Percentiles rank a stretch among this genome's conserved stretches.
Evolutionary conservation across 1,140 invertebrate species (phyloP).

Genomic region (Physella acuta): DNA sequence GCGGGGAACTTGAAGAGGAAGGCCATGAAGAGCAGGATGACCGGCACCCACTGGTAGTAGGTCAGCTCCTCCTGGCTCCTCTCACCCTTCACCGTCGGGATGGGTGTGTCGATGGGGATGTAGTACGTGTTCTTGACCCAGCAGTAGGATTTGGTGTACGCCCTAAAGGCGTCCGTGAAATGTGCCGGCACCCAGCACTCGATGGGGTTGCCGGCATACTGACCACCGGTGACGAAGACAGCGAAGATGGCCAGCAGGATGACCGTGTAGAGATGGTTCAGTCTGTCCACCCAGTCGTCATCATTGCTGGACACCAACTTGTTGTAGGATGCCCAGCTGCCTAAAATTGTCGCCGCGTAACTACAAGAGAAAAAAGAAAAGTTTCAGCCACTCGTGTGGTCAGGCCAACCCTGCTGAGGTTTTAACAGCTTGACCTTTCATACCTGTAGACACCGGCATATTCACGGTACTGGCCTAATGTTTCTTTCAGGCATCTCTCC

Average conservation of each 20-base stretch:
- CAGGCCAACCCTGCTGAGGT: too few species aligned
- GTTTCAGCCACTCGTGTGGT: too few species aligned
- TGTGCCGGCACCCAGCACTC: constrained; percentile 61
- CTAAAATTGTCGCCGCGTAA: constrained; percentile 47
- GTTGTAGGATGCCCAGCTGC: constrained; percentile 49
- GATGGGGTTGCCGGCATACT: constrained; percentile 80
- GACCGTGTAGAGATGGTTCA: constrained; percentile 53
- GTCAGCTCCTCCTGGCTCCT: constrained; percentile 47
- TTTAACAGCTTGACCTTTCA: too few species aligned
- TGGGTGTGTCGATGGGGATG: constrained; percentile 53
- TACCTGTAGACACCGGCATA: too few species aligned
- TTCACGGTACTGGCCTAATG: too few species aligned
- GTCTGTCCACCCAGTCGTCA: constrained; percentile 52
- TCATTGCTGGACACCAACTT: constrained; percentile 54
- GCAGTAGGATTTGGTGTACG: constrained; percentile 60
- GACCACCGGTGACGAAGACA: constrained; percentile 48
- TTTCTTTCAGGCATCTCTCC: too few species aligned
- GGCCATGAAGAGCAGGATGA: constrained; percentile 55
- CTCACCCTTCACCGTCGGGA: constrained; percentile 44
- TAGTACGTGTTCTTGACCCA: constrained; percentile 63
- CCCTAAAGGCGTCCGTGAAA: constrained; percentile 58
- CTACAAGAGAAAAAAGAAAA: background rate
- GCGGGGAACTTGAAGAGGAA: constrained; percentile 56
- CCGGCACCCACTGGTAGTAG: constrained; percentile 59
- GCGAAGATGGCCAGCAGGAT: constrained; percentile 49